Conservation (phyloP, 2,888 invertebrate species). For the Eutolmus rufibarbis region DNA sequence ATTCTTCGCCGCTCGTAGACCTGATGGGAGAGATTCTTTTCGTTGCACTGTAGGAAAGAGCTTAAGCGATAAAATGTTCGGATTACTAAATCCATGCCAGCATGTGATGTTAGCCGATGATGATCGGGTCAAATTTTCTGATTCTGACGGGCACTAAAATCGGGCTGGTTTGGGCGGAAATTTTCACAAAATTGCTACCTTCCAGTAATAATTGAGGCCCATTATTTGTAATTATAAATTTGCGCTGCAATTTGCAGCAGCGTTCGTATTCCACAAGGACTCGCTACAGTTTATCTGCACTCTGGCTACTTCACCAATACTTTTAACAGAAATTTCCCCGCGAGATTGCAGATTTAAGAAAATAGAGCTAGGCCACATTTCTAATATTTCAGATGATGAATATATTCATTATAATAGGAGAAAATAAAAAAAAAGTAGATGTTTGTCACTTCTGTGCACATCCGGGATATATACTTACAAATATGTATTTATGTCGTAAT, state of each 20-base stretch:
- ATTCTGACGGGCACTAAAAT: not conserved
- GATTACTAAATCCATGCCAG: not conserved
- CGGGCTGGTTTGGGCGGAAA: not conserved
- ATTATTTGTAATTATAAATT: slow-evolving; percentile 32
- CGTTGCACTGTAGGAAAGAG: not conserved
- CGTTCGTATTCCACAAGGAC: not conserved
- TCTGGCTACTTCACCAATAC: not conserved
- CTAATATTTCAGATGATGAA: no score
- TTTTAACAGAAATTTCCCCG: not conserved
- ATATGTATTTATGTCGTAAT: no score
- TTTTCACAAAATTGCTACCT: slow-evolving; percentile 15
- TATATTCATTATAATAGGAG: no score
- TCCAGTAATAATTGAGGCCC: not conserved
- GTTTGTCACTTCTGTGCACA: no score
- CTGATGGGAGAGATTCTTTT: slow-evolving; percentile 8
- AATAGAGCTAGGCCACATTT: not conserved
- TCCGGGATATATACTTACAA: no score
- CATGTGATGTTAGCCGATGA: not conserved
- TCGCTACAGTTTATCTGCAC: not conserved
- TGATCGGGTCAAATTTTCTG: not conserved
- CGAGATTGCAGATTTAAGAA: not conserved
- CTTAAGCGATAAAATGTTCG: not conserved
- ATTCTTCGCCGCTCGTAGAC: slow-evolving; percentile 5
- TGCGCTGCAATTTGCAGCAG: slow-evolving; percentile 9
- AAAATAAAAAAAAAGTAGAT: no score